phyloP scores from a whole-genome alignment of 2,113 vertebrate genomes.

The Caloenas nicobarica region DNA sequence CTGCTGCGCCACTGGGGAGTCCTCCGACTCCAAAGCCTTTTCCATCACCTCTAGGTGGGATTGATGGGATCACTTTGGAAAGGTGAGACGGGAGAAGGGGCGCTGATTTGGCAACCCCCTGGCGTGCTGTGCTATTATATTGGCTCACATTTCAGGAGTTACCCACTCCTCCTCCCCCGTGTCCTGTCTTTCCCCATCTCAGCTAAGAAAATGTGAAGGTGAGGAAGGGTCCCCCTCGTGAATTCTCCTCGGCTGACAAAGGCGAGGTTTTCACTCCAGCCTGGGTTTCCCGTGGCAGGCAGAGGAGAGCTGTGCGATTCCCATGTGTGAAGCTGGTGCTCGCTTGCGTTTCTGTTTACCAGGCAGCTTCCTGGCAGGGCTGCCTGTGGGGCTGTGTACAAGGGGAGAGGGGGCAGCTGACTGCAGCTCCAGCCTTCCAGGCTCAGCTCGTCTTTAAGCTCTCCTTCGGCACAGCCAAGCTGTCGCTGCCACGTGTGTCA shows the following conservation, averaged over 20 bases:
- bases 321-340: neutral
- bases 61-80: neutral
- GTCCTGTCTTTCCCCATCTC: neutral
- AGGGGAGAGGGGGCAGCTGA: neutral
- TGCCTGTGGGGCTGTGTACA: neutral
- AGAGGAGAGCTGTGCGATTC: neutral
- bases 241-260: neutral
- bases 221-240: neutral
- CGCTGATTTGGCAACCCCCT: neutral
- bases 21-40: neutral
- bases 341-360: neutral
- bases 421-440: neutral
- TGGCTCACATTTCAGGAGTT: neutral
- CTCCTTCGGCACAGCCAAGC: neutral
- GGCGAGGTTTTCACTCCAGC: neutral
- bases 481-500: neutral
- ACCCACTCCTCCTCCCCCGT: neutral
- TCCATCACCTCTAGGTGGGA: neutral
- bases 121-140: rapidly evolving
- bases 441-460: neutral
- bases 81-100: neutral
- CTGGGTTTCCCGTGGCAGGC: neutral
- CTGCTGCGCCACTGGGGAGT: neutral
- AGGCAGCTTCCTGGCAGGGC: neutral
- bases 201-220: neutral